phyloP scores from a whole-genome alignment of 2,113 vertebrate species.

The Pachypanchax playfairii region DNA sequence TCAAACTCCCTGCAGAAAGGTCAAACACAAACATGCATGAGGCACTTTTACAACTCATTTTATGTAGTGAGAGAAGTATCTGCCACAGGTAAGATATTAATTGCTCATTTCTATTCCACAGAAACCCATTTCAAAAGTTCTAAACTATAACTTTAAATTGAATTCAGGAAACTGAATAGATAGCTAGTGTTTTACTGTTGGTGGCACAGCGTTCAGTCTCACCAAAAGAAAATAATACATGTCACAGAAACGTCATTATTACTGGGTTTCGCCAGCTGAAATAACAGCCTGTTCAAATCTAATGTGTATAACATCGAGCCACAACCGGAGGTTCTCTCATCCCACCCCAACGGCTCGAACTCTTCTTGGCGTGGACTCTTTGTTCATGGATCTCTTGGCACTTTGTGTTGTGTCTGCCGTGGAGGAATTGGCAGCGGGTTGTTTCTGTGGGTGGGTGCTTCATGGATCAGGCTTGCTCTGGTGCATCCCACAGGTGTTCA shows the following conservation, averaged over 20 bases:
- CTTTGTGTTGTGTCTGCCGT: neutral
- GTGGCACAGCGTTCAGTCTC: no score
- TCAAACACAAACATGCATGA: no score
- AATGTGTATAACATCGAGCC: neutral
- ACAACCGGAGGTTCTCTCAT: neutral
- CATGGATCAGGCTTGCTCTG: neutral
- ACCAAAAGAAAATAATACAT: no score
- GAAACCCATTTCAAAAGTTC: no score
- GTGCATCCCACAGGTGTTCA: slow-evolving; percentile 11
- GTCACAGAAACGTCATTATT: neutral
- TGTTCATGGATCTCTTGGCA: slow-evolving; percentile 6
- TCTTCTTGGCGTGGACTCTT: neutral
- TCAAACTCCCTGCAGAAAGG: no score
- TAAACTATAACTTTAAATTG: no score
- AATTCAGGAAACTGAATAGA: no score
- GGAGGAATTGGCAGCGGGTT: neutral
- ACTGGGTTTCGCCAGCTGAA: neutral
- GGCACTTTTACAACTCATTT: no score
- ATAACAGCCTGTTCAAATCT: neutral
- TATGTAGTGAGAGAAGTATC: no score
- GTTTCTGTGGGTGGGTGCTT: slow-evolving; percentile 6
- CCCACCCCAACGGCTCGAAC: neutral
- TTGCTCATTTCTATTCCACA: no score
- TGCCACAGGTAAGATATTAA: no score
- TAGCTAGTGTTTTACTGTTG: no score